Evolutionary conservation across 1,140 invertebrate species (phyloP), one percentile per base, ranked within the genome.

Genomic region (Drosophila jambulina): DNA sequence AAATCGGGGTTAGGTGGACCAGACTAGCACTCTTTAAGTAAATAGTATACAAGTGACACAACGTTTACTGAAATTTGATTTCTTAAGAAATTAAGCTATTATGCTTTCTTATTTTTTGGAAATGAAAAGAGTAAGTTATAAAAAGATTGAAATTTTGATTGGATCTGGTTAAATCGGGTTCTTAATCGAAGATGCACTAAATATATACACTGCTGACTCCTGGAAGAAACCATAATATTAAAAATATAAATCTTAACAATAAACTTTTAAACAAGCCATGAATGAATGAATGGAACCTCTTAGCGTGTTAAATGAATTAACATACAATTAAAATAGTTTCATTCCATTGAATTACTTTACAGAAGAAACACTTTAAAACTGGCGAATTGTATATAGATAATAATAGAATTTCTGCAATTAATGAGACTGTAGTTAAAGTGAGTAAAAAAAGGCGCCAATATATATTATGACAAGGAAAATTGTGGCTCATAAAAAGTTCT

Each of bases 381-480:
- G 5, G 15, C 36, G 36, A 38, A 38, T 6, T 5, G 36, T 38
- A 6, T n/a, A n/a, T n/a, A 5, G 1, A 17, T 15, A 15, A 0
- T 13, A 38, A 38, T 38, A 38, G 15, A 38, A 15, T 17, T 38
- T 15, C 36, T 1, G 0, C 6, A 17, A 38, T 43, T 21, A 0
- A 21, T 43, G 0, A 1, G 21, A 43, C 19, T 43, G 10, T 3
- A 1, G 0, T 21, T 45, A 7, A 5, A 12, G 5, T 45, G 21
- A 7, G 12, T 45, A 21, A 1, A 13, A 21, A 21, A 21, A 5
- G 0, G 0, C 2, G 5, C 2, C 1, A 13, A 13, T 6, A 21
- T 3, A n/a, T 13, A 21, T 7, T 4, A 21, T 0, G 19, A 1
- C n/a, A 12, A 4, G 4, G 3, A 19, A 19, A 19, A 9, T n/a